Evolutionary conservation across 1,140 invertebrate species (phyloP).

Genomic region (Microplitis mediator): DNA sequence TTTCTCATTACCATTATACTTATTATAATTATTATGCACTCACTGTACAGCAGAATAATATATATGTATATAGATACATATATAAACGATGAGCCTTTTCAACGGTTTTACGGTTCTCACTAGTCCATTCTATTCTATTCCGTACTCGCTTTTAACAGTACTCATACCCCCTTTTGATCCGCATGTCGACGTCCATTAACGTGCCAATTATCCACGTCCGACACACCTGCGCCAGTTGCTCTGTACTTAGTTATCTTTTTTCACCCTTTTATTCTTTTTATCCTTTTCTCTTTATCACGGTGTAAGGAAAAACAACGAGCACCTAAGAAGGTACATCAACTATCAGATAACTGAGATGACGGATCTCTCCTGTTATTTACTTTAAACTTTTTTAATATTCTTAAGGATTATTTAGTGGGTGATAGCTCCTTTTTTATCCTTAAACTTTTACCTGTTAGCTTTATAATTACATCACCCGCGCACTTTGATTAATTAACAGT

Average conservation of each 20-base stretch:
- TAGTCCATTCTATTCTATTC: conserved; percentile 6
- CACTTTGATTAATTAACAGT: too few relatives aligned
- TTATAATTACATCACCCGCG: too few relatives aligned
- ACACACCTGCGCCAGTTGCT: conserved; percentile 33
- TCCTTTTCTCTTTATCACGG: too few relatives aligned
- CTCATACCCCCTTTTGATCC: not conserved
- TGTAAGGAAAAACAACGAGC: not conserved
- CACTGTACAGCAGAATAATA: conserved; percentile 21
- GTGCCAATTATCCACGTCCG: conserved; percentile 44
- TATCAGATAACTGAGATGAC: too few relatives aligned
- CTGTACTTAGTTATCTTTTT: conserved; percentile 19
- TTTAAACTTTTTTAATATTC: too few relatives aligned
- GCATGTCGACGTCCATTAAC: conserved; percentile 39
- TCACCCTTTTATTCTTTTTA: not conserved
- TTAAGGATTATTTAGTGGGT: too few relatives aligned
- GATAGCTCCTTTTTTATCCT: too few relatives aligned
- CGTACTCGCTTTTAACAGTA: conserved; percentile 21
- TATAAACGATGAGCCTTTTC: conserved; percentile 18
- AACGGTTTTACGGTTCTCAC: conserved; percentile 31
- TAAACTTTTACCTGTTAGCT: too few relatives aligned
- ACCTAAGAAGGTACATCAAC: too few relatives aligned
- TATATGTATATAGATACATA: conserved; percentile 19
- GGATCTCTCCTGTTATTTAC: too few relatives aligned
- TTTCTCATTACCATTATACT: too few relatives aligned
- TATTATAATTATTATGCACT: not conserved